Base-by-base conservation (phyloP, 2,113 vertebrate genomes). In the Pitta sordida region DNA sequence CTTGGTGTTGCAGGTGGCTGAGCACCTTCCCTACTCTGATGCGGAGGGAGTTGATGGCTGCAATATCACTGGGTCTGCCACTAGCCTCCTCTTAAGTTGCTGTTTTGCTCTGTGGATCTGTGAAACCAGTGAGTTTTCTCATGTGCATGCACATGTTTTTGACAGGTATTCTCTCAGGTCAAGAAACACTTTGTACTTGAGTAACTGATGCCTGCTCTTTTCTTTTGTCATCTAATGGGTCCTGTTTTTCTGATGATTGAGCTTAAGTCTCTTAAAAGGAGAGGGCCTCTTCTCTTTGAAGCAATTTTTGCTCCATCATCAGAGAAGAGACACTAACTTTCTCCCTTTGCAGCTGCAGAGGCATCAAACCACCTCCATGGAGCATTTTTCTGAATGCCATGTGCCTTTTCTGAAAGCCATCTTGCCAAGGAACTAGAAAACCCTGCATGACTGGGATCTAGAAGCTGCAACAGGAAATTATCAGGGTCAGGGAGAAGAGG, bases 21-120 rank as follows among this genome's bases (percentile, higher is more conserved):
- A 63, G 26, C 0, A 0, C 24, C 69, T 34, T 69, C 12, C 12
- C 6, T 9, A 4, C 24, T 30, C 3, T 7, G 32, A 36, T 1
- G 16, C 75, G 73, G 39, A 56, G 53, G 14, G 30, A 4, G 3
- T 11, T 37, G 36, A 39, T 11, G 30, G 24, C 52, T 76, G 34
- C 32, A 63, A 0, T 32, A 32, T 22, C 6, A 8, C 15, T 2
- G 11, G 13, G 30, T 60, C 32, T 84, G 32, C 29, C 21, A 8
- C 55, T 48, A 27, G 11, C 7, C 18, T 56, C 30, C 51, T 74
- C 18, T 49, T 79, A 18, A 34, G 36, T 32, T 59, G 32, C 67
- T 78, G 7, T 18, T 90, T 74, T 64, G 13, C 21, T 81, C 70
- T 36, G 36, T 55, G 37, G 32, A 21, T 62, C 37, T 68, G 29